A percentile compares a stretch with the other conserved stretches of the same genome.
phyloP scores from a whole-genome alignment of 2,113 vertebrate genomes.

The Bostrychus sinensis region DNA sequence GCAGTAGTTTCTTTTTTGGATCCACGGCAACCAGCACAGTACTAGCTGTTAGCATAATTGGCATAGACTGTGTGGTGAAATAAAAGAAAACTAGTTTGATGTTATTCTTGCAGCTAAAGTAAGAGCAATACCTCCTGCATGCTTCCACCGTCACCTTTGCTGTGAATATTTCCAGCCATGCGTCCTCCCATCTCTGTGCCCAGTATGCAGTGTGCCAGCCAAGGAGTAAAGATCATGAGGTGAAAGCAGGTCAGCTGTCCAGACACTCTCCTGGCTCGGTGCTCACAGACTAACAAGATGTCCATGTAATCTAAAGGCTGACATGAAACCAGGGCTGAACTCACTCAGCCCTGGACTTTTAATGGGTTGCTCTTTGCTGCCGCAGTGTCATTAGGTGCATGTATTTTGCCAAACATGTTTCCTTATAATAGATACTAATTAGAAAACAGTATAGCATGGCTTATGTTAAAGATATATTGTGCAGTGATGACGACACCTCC shows the following conservation, averaged over 20 bases:
- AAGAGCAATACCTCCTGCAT: not conserved
- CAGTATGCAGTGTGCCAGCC: conserved; percentile 1
- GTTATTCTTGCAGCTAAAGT: not conserved
- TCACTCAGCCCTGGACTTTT: conserved; percentile 15
- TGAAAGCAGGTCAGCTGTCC: conserved; percentile 43
- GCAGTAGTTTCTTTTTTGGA: too few relatives aligned
- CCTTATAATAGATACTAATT: too few relatives aligned
- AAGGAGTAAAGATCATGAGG: conserved; percentile 43
- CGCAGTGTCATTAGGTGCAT: conserved; percentile 16
- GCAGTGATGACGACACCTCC: too few relatives aligned
- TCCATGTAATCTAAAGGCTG: conserved; percentile 47
- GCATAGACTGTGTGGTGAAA: too few relatives aligned
- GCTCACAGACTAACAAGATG: conserved; percentile 40
- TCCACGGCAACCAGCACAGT: too few relatives aligned
- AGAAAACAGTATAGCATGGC: too few relatives aligned
- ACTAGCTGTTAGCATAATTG: too few relatives aligned
- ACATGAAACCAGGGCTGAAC: conserved; percentile 28
- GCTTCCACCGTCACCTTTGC: not conserved
- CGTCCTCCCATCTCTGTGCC: conserved; percentile 22
- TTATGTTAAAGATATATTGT: too few relatives aligned
- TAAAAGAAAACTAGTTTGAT: too few relatives aligned
- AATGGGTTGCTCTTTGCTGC: conserved; percentile 3
- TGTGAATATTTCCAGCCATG: conserved; percentile 22
- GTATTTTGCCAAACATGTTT: too few relatives aligned
- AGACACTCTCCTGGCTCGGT: conserved; percentile 41